phyloP scores from a whole-genome alignment of 2,888 invertebrate species.

The Ophraella communa region DNA sequence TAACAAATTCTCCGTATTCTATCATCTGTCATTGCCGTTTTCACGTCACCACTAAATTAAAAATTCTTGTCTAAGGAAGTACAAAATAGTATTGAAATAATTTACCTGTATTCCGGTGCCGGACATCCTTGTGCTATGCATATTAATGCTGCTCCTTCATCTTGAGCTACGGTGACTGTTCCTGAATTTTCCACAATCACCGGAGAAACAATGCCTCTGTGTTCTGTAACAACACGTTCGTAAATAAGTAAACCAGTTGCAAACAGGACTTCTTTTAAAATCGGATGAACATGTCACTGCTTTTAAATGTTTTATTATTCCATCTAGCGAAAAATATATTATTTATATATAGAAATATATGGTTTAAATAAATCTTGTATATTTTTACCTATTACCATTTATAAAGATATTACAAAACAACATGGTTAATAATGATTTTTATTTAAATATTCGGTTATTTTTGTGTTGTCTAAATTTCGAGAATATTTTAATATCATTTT shows the following conservation, averaged over 20 bases:
- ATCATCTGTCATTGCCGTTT: too few species aligned
- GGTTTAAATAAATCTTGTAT: too few species aligned
- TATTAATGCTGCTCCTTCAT: slow-evolving; percentile 75
- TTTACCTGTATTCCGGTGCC: slow-evolving; percentile 77
- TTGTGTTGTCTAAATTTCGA: too few species aligned
- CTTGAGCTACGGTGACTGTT: slow-evolving; percentile 73
- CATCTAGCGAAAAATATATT: not conserved
- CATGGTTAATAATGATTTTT: too few species aligned
- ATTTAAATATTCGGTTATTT: too few species aligned
- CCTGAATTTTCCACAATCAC: slow-evolving; percentile 75
- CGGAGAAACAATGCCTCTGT: slow-evolving; percentile 74
- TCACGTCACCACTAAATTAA: not conserved
- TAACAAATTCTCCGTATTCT: too few species aligned
- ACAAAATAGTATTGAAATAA: too few species aligned
- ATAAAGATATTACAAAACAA: too few species aligned
- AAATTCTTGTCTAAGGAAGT: too few species aligned
- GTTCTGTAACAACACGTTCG: slow-evolving; percentile 63
- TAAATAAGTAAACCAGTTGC: slow-evolving; percentile 4
- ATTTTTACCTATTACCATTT: too few species aligned
- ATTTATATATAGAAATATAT: too few species aligned
- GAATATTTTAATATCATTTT: too few species aligned
- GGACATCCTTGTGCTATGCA: slow-evolving; percentile 84
- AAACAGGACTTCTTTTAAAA: not conserved
- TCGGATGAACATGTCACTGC: not conserved
- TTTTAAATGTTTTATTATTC: not conserved